These are phyloP conservation scores for Anoplopoma fimbria DNA, from an alignment of 2,113 vertebrate species.

Conservation along the genomic window DNA sequence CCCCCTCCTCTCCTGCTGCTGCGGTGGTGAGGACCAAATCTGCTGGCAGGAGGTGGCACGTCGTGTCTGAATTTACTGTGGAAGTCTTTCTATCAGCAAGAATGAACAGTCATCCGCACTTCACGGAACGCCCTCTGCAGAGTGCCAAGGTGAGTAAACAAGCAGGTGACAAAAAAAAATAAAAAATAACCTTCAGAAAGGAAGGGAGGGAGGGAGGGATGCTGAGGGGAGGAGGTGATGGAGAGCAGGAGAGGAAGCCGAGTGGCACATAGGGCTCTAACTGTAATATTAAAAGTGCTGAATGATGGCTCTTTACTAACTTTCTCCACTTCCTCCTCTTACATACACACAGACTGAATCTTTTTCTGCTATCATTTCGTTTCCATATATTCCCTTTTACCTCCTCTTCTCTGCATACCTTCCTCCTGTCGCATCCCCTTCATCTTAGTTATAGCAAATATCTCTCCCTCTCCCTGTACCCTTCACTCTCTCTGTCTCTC, in stretches of 20 bases:
- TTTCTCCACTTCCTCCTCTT: constrained; percentile 29
- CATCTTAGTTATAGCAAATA: constrained; percentile 56
- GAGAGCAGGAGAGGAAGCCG: constrained; percentile 29
- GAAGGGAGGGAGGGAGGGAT: constrained; percentile 38
- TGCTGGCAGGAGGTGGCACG: not conserved
- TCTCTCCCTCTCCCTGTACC: constrained; percentile 20
- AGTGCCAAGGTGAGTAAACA: not conserved
- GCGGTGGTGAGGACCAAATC: not conserved
- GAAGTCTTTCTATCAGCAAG: not conserved
- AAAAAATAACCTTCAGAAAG: too few relatives aligned
- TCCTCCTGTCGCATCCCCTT: constrained; percentile 15
- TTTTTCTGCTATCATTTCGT: constrained; percentile 1
- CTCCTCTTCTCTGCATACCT: constrained; percentile 9
- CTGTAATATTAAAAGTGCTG: constrained; percentile 13
- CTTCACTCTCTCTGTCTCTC: constrained; percentile 8
- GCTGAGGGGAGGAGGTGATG: constrained; percentile 31
- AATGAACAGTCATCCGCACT: not conserved
- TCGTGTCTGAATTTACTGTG: not conserved
- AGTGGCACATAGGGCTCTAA: constrained; percentile 9
- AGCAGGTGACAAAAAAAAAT: too few relatives aligned
- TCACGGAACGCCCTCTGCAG: not conserved
- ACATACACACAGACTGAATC: constrained; percentile 1
- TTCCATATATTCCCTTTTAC: not conserved
- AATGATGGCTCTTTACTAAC: constrained; percentile 29
- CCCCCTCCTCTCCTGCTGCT: not conserved